A percentile compares a stretch with the other conserved stretches of the same genome.
phyloP scores from a whole-genome alignment of 2,113 vertebrate genomes.

The Coracopsis vasa region DNA sequence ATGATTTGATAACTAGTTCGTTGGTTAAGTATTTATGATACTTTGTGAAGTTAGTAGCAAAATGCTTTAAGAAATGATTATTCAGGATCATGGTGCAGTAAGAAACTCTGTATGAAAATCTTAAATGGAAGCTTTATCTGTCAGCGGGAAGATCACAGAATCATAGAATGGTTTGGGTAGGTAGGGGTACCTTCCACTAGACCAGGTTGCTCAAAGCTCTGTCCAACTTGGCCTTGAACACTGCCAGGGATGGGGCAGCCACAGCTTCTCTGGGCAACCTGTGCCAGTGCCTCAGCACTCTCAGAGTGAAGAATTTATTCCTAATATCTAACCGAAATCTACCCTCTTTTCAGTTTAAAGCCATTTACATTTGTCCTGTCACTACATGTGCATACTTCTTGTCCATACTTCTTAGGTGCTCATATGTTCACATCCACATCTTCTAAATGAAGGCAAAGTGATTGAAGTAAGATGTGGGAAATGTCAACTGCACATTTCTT shows the following conservation, averaged over 20 bases:
- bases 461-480: background rate
- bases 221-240: background rate
- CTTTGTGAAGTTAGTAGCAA: background rate
- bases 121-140: background rate
- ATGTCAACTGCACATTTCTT: background rate
- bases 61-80: background rate
- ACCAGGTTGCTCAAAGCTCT: background rate
- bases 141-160: background rate
- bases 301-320: background rate
- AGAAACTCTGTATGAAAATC: background rate
- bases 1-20: background rate
- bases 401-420: background rate
- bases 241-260: background rate
- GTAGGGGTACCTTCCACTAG: background rate
- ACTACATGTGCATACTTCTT: background rate
- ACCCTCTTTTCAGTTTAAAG: background rate
- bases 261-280: background rate
- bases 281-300: background rate
- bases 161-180: background rate
- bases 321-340: background rate
- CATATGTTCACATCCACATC: background rate
- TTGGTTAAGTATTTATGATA: background rate
- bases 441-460: background rate
- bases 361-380: background rate
- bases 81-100: background rate